Base-by-base conservation (phyloP, 2,888 invertebrate species). In the Sclerodermus sp. region DNA sequence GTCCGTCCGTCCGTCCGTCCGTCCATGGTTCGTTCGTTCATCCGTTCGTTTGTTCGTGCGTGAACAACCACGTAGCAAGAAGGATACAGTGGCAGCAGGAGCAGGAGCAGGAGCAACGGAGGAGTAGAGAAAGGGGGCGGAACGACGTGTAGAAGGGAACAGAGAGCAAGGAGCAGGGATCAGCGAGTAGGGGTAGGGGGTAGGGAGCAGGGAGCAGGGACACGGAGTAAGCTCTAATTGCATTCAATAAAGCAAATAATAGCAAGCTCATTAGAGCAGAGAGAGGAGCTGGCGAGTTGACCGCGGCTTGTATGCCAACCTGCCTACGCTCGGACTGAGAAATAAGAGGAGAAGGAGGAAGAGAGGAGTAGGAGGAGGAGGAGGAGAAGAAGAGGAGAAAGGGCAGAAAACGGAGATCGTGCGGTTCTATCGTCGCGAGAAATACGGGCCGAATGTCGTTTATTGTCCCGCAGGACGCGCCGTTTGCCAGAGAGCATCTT, bases 221-320 rank as follows among this genome's bases (percentile, higher is more conserved):
- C 74, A 74, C 63, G 71, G 66, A 74, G 72, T 70, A 71, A 73
- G 70, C 73, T 72, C 74, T 74, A 75, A 75, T 75, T 75, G 74
- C 74, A 74, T 75, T 71, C 70, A 74, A 74, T 75, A 74, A 74
- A 72, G 72, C 73, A 74, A 74, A 75, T 75, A 75, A 75, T 74
- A 73, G 73, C 73, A 71, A 75, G 75, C 75, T 74, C 74, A 75
- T 75, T 75, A 75, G 75, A 73, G 70, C 64, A 62, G 64, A 65
- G 68, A 67, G 70, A 67, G 67, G 62, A 67, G 70, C 64, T 62
- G 66, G 64, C 60, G 64, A 70, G 66, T 69, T 67, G 67, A 68
- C 70, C 70, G 65, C 55, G 59, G 56, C 62, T 66, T 61, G 64
- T 69, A 64, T 62, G 64, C 66, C 61, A 64, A 64, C 63, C 70